These are phyloP conservation scores for Aphelenchoides besseyi DNA, from an alignment of 1,140 invertebrate genomes.

Conservation along the genomic window DNA sequence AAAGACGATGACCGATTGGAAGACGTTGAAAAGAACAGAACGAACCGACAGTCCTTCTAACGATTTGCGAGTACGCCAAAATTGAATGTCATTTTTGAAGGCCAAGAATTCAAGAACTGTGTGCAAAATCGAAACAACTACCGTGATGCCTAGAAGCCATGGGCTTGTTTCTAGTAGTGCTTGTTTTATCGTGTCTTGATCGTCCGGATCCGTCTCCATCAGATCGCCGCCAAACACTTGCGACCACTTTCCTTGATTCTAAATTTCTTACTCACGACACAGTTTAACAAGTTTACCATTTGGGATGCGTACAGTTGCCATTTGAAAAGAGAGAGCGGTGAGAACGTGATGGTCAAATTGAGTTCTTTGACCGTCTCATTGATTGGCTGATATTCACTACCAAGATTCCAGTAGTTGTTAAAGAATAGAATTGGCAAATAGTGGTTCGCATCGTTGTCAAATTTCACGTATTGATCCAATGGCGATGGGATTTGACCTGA, in stretches of 20 bases:
- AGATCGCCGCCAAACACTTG: slow-evolving; percentile 67
- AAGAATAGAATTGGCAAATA: slow-evolving; percentile 81
- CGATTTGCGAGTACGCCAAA: slow-evolving; percentile 95
- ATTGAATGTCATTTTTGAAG: slow-evolving; percentile 99
- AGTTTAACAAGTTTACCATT: slow-evolving; percentile 53
- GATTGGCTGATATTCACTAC: slow-evolving; percentile 87
- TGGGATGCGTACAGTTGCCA: slow-evolving; percentile 95
- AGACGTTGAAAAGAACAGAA: slow-evolving; percentile 98
- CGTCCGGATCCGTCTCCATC: slow-evolving; percentile 69
- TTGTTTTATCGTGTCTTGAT: slow-evolving; percentile 95
- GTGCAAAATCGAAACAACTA: slow-evolving; percentile 88
- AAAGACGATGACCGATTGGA: slow-evolving; percentile 88
- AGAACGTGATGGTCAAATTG: slow-evolving; percentile 76
- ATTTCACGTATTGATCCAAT: slow-evolving; percentile 70
- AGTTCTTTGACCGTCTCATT: slow-evolving; percentile 73
- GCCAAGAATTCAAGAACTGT: slow-evolving; percentile 96
- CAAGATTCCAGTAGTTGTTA: slow-evolving; percentile 74
- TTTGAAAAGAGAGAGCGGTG: slow-evolving; percentile 88
- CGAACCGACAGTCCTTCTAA: slow-evolving; percentile 93
- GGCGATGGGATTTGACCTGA: slow-evolving; percentile 46
- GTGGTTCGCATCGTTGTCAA: slow-evolving; percentile 68
- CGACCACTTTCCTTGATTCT: slow-evolving; percentile 66
- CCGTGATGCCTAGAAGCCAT: slow-evolving; percentile 81
- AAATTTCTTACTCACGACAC: too few relatives aligned
- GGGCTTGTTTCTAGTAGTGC: slow-evolving; percentile 93